Base-by-base conservation (phyloP, 2,888 invertebrate genomes). In the Dryobotodes eremita region DNA sequence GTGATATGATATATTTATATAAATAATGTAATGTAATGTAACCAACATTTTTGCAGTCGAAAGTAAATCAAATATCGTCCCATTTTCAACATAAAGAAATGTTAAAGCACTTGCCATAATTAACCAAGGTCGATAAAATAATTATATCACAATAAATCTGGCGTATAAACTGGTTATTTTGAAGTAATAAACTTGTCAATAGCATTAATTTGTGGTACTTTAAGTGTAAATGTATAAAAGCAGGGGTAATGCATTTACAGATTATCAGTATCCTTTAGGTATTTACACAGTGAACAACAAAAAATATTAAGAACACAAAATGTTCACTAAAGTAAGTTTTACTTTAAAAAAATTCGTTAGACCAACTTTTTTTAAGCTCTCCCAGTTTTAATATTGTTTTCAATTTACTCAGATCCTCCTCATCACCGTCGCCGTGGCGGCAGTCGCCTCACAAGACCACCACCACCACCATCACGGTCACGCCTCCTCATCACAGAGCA, bases 401-500 rank as follows among this genome's bases (percentile, higher is more conserved):
- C 0, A 48, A 50, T 26, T 26, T 23, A 55, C 15, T 36, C 13
- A 85, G 82, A 57, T 85, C 23, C 42, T 74, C 1, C 62, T 85
- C 42, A 36, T 85, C 36, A 50, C 70, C 7, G 59, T 80, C 11
- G 55, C 81, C 10, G 11, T 85, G 13, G 71, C 79, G 42, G 64
- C 69, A 36, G 26, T 83, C n/a, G 15, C 64, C 55, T 53, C 86
- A 74, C 79, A 86, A 82, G 48, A 85, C 31, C 77, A 90, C 15
- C 64, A 81, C 13, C 62, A 82, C 3, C 74, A 88, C 13, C 90
- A 91, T 42, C 89, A 92, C 75, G 89, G 86, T 20, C 92, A 91
- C 65, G 92, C 91, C 48, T 90, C 90, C 87, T 94, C 93, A 10
- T 92, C 93, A 10, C 94, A 94, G 76, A 92, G 90, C 84, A 90